Base-by-base conservation (phyloP, 1,140 invertebrate species). In the Heliconius eleuchia region DNA sequence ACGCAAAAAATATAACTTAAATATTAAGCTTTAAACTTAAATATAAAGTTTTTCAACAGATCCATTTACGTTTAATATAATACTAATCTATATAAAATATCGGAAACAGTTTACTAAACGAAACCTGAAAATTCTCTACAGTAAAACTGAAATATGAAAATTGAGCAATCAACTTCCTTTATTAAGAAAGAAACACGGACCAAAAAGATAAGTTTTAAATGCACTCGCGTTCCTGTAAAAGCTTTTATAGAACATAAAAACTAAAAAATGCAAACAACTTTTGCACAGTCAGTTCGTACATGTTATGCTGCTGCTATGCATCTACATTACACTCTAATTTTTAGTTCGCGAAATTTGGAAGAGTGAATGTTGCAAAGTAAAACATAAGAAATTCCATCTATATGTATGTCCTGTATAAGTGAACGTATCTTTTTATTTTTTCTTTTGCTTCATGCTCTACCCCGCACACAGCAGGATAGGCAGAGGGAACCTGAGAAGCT, bases 181-280 rank as follows among this genome's bases (percentile, higher is more conserved):
- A 82, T 84, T 84, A 86, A 77, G 76, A 78, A 86, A 77, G 76
- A 78, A 82, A 82, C 80, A 84, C 74, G 70, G 57, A 72, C 57
- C 57, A 83, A 84, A 88, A 87, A 80, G 84, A 80, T 79, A 78
- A 84, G 72, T 83, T 87, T 89, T 85, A 86, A 87, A 86, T 87
- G 84, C 86, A 86, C 82, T 79, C 82, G 78, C 74, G 83, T 83
- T 83, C 76, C 82, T 83, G 85, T 86, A 83, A 87, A 89, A 86
- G 86, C 85, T 87, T 87, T 87, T 82, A 81, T 76, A 85, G 83
- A 80, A 84, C 87, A 86, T 84, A 86, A 87, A 83, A 42, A 42
- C 73, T 57, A 82, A 78, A 84, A 85, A 86, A 83, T 83, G 74
- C 71, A 80, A 81, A 80, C 77, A 76, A 78, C 83, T 82, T 84